Evolutionary conservation across 2,888 invertebrate species (phyloP), one percentile per base, ranked within the genome.

Genomic region (Pandemis corylana): DNA sequence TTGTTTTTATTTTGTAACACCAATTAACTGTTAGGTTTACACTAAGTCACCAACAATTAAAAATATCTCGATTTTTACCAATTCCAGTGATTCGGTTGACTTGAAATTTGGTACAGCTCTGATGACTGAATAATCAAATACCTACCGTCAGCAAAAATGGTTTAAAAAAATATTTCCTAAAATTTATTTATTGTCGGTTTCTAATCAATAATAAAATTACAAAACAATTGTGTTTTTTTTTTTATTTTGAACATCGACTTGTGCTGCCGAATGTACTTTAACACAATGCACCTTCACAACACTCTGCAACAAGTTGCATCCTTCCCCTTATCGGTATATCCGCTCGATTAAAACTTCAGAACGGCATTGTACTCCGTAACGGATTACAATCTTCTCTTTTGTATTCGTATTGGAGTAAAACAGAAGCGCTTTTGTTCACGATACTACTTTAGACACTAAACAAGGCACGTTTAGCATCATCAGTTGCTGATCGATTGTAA

Each of bases 281-380:
- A 74, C 53, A 74, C 69, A 74, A 74, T 74, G 69, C 59, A 42
- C 61, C 73, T 70, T 66, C 74, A 49, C 68, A 68, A 36, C 69
- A 69, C 65, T 65, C 70, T 65, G 70, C 65, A 74, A 74, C 69
- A 74, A 69, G 74, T 65, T 69, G 74, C 65, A 74, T 74, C 69
- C 69, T 74, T 62, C 72, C 56, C 67, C 61, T 70, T 74, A 74
- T 74, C 74, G 42, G 42, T 72, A 41, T 74, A 74, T 74, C 74
- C 74, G 74, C 61, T 61, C 69, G 69, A 74, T 74, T 74, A 74
- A 74, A 70, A 74, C 74, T 74, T 74, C 64, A 70, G 61, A 74
- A 62, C 65, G 66, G 69, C 69, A 74, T 74, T 74, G 69, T 74
- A 62, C 64, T 73, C 49, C 49, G 44, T 53, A 68, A 65, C 41